Conservation (phyloP, 2,113 vertebrate species). For the Piaya cayana region DNA sequence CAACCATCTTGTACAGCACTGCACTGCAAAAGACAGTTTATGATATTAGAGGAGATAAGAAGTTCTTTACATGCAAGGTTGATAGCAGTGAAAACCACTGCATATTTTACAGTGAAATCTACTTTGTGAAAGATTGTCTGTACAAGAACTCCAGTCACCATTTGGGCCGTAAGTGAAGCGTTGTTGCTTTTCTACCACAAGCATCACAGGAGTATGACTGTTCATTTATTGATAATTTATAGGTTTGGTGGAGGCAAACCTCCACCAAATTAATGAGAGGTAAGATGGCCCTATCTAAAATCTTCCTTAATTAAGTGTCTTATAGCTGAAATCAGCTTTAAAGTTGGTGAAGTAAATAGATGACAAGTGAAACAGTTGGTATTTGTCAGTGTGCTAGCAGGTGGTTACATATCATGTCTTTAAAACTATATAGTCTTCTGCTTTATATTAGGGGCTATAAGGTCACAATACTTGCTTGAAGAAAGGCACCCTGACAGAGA, state of each 20-base stretch:
- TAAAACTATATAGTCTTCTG: not conserved
- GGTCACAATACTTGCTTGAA: not conserved
- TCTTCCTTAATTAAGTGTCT: not conserved
- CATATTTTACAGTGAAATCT: not conserved
- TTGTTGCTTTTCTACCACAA: not conserved
- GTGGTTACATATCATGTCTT: not conserved
- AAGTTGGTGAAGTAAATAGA: not conserved
- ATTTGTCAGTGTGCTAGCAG: not conserved
- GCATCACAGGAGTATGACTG: not conserved
- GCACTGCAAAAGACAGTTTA: not conserved
- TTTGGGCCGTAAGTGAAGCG: not conserved
- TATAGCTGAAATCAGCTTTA: not conserved
- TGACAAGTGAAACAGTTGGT: not conserved
- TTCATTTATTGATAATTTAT: not conserved
- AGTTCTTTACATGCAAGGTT: not conserved
- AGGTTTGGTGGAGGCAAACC: not conserved
- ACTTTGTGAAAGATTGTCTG: not conserved
- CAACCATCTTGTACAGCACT: not conserved
- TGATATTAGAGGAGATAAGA: not conserved
- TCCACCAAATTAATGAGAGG: not conserved
- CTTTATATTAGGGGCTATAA: not conserved
- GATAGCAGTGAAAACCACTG: not conserved
- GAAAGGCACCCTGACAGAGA: constrained; percentile 13
- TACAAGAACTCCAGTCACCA: not conserved
- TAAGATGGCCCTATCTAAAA: not conserved